A percentile compares a stretch with the other conserved stretches of the same genome.
phyloP scores from a whole-genome alignment of 2,888 invertebrate genomes.

The Caenorhabditis wallacei region DNA sequence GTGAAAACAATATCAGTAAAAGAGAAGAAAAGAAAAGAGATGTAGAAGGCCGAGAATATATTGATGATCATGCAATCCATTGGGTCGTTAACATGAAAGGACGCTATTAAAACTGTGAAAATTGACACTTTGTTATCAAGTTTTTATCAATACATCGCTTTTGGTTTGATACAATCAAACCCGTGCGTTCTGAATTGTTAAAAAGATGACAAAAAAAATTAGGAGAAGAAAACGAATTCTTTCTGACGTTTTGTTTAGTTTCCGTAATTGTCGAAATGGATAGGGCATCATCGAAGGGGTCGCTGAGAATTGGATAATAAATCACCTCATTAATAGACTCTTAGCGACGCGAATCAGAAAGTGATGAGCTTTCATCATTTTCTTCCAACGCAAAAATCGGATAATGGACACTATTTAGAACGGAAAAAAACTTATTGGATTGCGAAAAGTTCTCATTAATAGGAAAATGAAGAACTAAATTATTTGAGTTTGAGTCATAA shows the following conservation, averaged over 20 bases:
- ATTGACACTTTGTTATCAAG: slow-evolving; percentile 66
- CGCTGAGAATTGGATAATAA: slow-evolving; percentile 46
- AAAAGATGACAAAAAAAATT: neutral
- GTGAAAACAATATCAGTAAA: slow-evolving; percentile 38
- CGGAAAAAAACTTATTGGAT: neutral
- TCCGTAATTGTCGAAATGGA: slow-evolving; percentile 48
- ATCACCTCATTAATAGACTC: slow-evolving; percentile 62
- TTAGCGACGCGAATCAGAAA: slow-evolving; percentile 63
- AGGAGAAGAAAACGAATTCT: too few relatives aligned
- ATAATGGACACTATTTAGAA: slow-evolving; percentile 33
- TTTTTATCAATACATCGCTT: slow-evolving; percentile 36
- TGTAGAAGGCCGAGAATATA: slow-evolving; percentile 43
- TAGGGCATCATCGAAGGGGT: slow-evolving; percentile 34
- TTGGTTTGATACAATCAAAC: slow-evolving; percentile 32
- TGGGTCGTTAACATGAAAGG: slow-evolving; percentile 53
- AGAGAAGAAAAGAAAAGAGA: slow-evolving; percentile 17
- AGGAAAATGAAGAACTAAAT: neutral
- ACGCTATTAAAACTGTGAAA: slow-evolving; percentile 65
- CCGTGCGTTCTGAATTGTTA: slow-evolving; percentile 18
- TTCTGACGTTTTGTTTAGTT: slow-evolving; percentile 57
- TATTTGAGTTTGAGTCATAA: slow-evolving; percentile 33
- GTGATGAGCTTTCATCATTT: slow-evolving; percentile 48
- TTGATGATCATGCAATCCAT: slow-evolving; percentile 46
- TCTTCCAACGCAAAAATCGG: slow-evolving; percentile 21
- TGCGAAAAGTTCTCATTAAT: neutral